phyloP scores from a whole-genome alignment of 2,797 vertebrate genomes.

The Darevskia nairensis region DNA sequence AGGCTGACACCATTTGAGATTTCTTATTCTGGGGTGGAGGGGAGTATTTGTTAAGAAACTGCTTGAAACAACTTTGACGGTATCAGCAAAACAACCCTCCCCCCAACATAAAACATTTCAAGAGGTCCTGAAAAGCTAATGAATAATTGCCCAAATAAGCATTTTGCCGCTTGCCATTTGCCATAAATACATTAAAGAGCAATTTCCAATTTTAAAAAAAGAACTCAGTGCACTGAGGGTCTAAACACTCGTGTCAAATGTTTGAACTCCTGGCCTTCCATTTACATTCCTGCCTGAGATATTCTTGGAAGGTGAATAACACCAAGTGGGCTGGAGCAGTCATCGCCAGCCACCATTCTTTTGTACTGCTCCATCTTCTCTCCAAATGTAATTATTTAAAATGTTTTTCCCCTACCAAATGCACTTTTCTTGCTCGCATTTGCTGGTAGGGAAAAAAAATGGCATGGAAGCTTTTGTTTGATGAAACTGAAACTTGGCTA shows the following conservation, averaged over 20 bases:
- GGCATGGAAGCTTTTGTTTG: neutral
- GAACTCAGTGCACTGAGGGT: neutral
- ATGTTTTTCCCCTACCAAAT: conserved; percentile 5
- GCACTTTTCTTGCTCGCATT: conserved; percentile 16
- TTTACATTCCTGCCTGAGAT: conserved; percentile 30
- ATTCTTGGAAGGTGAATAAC: conserved; percentile 34
- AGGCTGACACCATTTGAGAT: conserved; percentile 5
- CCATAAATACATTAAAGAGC: conserved; percentile 47
- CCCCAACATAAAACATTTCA: conserved; percentile 2
- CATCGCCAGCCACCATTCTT: neutral
- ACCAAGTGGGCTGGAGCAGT: conserved; percentile 18
- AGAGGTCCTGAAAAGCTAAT: conserved; percentile 33
- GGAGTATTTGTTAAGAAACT: conserved; percentile 27
- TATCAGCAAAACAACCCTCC: conserved; percentile 13
- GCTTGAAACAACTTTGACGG: conserved; percentile 22
- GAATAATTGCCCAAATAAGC: conserved; percentile 20
- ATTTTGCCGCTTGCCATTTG: conserved; percentile 25
- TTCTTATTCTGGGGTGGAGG: conserved; percentile 39
- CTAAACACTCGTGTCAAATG: conserved; percentile 7
- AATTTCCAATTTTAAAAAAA: neutral
- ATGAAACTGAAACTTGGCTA: neutral
- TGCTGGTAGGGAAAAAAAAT: conserved; percentile 23
- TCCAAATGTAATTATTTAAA: neutral
- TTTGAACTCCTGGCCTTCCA: conserved; percentile 13
- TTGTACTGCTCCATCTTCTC: conserved; percentile 30